These are phyloP conservation scores for Dreissena rostriformis DNA, from an alignment of 1,140 invertebrate species.

Conservation along the genomic window DNA sequence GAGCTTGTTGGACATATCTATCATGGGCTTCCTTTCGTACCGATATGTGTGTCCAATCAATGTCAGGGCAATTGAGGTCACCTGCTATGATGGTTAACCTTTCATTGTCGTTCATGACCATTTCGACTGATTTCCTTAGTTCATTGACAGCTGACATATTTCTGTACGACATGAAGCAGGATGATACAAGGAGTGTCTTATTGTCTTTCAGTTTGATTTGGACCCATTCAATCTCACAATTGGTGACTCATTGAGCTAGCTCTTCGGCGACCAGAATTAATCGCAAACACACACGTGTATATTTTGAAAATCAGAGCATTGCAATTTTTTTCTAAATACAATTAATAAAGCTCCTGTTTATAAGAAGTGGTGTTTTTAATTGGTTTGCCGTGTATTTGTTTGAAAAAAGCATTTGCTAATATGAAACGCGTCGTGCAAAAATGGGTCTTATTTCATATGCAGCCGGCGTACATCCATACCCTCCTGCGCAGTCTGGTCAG, in stretches of 20 bases:
- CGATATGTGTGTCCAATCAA: constrained; percentile 16
- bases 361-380: too few relatives aligned
- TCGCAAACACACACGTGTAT: too few relatives aligned
- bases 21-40: constrained; percentile 3
- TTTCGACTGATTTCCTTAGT: constrained; percentile 1
- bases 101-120: background rate
- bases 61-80: constrained; percentile 19
- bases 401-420: too few relatives aligned
- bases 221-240: constrained; percentile 55
- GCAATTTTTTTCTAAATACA: too few relatives aligned
- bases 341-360: too few relatives aligned
- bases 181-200: background rate
- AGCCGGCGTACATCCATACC: too few relatives aligned
- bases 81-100: background rate
- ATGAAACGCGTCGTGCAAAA: too few relatives aligned
- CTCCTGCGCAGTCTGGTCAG: too few relatives aligned
- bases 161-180: constrained; percentile 29
- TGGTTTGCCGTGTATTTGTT: too few relatives aligned
- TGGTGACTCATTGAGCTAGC: constrained; percentile 36
- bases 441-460: too few relatives aligned
- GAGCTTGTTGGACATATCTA: constrained; percentile 17
- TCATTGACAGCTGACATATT: constrained; percentile 6
- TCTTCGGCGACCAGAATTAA: constrained; percentile 8
- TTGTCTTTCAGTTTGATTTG: constrained; percentile 35
- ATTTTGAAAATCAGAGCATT: too few relatives aligned